phyloP scores from a whole-genome alignment of 2,113 vertebrate species.

The Percopsis transmontana region DNA sequence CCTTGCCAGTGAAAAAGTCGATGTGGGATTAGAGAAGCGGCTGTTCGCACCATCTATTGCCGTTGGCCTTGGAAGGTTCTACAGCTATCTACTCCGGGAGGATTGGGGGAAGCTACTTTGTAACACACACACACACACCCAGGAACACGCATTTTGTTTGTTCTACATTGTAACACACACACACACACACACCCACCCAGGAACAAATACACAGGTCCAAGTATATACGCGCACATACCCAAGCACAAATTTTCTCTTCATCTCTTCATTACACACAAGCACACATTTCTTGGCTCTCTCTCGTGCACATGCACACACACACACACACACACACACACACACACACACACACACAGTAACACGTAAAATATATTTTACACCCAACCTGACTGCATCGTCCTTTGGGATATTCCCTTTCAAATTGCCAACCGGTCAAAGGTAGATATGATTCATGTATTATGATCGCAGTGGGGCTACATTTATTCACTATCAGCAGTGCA shows the following conservation, averaged over 20 bases:
- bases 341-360: slow-evolving; percentile 1
- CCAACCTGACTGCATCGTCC: slow-evolving; percentile 15
- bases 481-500: neutral
- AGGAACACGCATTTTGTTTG: neutral
- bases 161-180: too few relatives aligned
- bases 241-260: neutral
- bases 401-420: slow-evolving; percentile 35
- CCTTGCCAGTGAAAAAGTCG: slow-evolving; percentile 28
- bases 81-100: slow-evolving; percentile 32
- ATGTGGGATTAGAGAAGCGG: slow-evolving; percentile 63
- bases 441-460: slow-evolving; percentile 31
- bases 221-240: slow-evolving; percentile 1
- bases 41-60: slow-evolving; percentile 64
- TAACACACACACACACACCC: slow-evolving; percentile 14
- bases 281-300: too few relatives aligned
- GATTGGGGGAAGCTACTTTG: slow-evolving; percentile 53
- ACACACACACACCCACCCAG: neutral
- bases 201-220: too few relatives aligned
- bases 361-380: too few relatives aligned
- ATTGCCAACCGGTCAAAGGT: slow-evolving; percentile 26
- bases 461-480: slow-evolving; percentile 1
- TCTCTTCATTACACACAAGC: slow-evolving; percentile 16
- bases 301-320: slow-evolving; percentile 23
- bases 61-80: slow-evolving; percentile 55
- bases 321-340: slow-evolving; percentile 1